Evolutionary conservation across 92 coral and sea anemone genomes (phyloP).

Genomic region (Zoanthus sociatus): DNA sequence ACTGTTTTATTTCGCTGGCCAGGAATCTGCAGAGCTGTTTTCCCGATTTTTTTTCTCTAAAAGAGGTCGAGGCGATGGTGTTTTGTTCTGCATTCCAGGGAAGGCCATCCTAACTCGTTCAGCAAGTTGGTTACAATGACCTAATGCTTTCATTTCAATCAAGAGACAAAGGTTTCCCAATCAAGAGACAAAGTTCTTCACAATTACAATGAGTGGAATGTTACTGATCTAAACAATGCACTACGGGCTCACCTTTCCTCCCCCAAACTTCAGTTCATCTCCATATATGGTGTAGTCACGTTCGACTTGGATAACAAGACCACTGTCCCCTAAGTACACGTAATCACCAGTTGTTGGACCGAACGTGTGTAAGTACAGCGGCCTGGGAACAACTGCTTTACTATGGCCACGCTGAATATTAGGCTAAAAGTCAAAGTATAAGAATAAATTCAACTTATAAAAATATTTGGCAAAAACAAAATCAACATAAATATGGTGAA

Average conservation of each 20-base stretch:
- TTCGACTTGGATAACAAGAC: slow-evolving; percentile 69
- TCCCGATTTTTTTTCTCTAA: too few relatives aligned
- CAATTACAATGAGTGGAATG: too few relatives aligned
- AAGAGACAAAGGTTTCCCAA: too few relatives aligned
- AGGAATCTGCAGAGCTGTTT: too few relatives aligned
- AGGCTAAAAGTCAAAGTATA: not conserved
- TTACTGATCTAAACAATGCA: not conserved
- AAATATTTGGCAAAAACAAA: not conserved
- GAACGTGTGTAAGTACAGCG: slow-evolving; percentile 60
- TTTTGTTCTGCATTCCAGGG: too few relatives aligned
- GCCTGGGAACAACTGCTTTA: slow-evolving; percentile 50
- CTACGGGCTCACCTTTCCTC: slow-evolving; percentile 66
- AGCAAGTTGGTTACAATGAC: not conserved
- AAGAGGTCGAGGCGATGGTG: too few relatives aligned
- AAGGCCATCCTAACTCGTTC: not conserved
- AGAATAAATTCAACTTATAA: not conserved
- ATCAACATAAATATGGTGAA: not conserved
- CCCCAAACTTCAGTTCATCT: slow-evolving; percentile 80
- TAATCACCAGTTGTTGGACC: slow-evolving; percentile 81
- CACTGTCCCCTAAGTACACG: slow-evolving; percentile 71
- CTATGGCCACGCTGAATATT: slow-evolving; percentile 40
- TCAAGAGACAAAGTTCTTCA: too few relatives aligned
- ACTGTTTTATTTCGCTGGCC: too few relatives aligned
- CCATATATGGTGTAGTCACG: slow-evolving; percentile 72
- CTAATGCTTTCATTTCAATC: too few relatives aligned